These are phyloP conservation scores for Halocaridina rubra DNA, from an alignment of 2,888 invertebrate species.

Conservation along the genomic window DNA sequence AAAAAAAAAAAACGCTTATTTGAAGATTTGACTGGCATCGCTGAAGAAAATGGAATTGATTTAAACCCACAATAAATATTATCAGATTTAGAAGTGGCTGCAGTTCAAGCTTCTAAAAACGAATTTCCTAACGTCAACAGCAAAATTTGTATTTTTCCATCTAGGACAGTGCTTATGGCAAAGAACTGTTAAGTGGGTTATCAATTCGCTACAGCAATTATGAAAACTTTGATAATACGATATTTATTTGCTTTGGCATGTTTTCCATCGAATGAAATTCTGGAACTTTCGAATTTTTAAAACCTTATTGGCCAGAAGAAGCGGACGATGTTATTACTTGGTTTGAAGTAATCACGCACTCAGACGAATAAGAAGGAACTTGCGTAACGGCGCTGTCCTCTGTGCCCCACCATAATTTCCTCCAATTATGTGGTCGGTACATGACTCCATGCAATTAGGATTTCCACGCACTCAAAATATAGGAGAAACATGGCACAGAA, in stretches of 20 bases:
- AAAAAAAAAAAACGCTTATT: too few species aligned
- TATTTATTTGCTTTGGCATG: background rate
- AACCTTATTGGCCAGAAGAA: background rate
- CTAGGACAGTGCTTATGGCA: too few species aligned
- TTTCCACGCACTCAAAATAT: background rate
- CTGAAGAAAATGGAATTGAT: too few species aligned
- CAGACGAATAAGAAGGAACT: background rate
- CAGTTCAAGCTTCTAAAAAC: too few species aligned
- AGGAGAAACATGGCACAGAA: background rate
- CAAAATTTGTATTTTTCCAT: too few species aligned
- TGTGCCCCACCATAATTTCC: background rate
- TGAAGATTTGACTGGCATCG: too few species aligned
- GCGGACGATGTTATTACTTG: background rate
- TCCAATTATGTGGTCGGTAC: slow-evolving; percentile 5
- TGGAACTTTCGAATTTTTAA: background rate
- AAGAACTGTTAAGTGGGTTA: too few species aligned
- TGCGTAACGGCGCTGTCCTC: background rate
- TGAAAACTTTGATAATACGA: too few species aligned
- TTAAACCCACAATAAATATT: too few species aligned
- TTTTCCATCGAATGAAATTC: background rate
- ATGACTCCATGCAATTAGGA: slow-evolving; percentile 2
- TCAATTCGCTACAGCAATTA: too few species aligned
- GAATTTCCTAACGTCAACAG: too few species aligned
- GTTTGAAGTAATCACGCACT: background rate
- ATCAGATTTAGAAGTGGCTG: too few species aligned